Conservation (phyloP, 2,888 invertebrate species). For the Heliconius ismenius region DNA sequence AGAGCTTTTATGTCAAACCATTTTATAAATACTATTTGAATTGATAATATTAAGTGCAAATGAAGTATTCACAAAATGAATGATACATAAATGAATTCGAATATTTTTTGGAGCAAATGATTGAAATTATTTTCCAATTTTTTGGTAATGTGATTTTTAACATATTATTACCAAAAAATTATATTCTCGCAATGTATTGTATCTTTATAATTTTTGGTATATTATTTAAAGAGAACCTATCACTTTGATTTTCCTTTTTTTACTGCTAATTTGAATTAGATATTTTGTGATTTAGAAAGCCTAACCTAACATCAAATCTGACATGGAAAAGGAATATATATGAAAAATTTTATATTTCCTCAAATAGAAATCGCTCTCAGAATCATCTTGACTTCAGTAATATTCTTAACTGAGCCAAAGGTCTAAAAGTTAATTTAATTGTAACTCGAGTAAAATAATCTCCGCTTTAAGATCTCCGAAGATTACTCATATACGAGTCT, state of each 20-base stretch:
- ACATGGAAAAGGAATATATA: not conserved
- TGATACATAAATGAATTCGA: not conserved
- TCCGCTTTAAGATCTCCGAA: not conserved
- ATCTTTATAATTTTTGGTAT: no score
- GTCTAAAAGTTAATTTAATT: not conserved
- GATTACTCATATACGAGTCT: not conserved
- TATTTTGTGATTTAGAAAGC: no score
- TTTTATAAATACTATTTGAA: conserved; percentile 10
- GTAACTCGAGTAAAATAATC: conserved; percentile 14
- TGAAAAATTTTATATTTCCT: not conserved
- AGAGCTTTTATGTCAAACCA: conserved; percentile 5
- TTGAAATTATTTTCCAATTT: not conserved
- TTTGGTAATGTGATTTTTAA: no score
- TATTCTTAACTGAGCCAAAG: not conserved
- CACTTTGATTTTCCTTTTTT: no score
- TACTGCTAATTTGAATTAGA: no score
- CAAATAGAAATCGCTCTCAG: not conserved
- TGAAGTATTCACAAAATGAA: conserved; percentile 2
- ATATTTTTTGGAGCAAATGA: not conserved
- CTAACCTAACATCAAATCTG: no score
- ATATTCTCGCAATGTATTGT: no score
- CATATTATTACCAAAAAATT: no score
- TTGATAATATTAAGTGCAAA: not conserved
- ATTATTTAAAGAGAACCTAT: no score
- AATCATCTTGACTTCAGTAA: not conserved